Conservation (phyloP, 37 sponge, comb jelly and placozoan species). For the Geodia barretti region DNA sequence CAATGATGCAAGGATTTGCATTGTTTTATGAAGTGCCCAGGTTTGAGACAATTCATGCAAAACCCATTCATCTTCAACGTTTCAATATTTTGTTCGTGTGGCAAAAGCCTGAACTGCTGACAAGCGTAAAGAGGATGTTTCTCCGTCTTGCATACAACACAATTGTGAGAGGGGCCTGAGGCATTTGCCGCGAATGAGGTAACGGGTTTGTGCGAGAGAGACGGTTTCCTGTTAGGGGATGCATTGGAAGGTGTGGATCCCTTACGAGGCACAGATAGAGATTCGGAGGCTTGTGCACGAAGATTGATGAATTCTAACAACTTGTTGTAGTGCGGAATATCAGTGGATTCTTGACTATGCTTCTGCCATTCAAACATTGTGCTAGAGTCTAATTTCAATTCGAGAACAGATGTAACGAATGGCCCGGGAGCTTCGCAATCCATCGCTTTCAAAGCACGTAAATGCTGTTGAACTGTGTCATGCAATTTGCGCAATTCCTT, state of each 20-base stretch:
- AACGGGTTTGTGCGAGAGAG: too few species aligned
- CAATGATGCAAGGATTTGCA: constrained; percentile 36
- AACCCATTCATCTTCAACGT: constrained; percentile 8
- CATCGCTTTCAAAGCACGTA: constrained; percentile 26
- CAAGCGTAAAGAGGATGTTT: constrained; percentile 38
- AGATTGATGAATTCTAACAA: too few species aligned
- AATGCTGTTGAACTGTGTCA: constrained; percentile 26
- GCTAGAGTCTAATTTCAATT: constrained; percentile 40
- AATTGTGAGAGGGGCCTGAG: neutral
- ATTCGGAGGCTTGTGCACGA: too few species aligned
- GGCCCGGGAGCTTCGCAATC: too few species aligned
- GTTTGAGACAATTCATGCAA: constrained; percentile 32
- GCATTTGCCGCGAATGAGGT: too few species aligned
- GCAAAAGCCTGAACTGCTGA: constrained; percentile 23
- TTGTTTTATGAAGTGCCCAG: constrained; percentile 32
- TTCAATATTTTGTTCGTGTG: constrained; percentile 15
- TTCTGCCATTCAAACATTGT: constrained; percentile 54
- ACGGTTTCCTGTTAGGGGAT: too few species aligned
- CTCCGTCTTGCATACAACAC: constrained; percentile 8
- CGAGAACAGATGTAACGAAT: constrained; percentile 48
- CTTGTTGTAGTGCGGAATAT: too few species aligned
- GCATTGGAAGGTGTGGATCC: too few species aligned
- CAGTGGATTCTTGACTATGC: constrained; percentile 34
- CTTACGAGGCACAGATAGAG: too few species aligned
- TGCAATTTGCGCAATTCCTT: constrained; percentile 31